Evolutionary conservation across 1,140 invertebrate genomes (phyloP).

Genomic region (Liolophura sinensis): DNA sequence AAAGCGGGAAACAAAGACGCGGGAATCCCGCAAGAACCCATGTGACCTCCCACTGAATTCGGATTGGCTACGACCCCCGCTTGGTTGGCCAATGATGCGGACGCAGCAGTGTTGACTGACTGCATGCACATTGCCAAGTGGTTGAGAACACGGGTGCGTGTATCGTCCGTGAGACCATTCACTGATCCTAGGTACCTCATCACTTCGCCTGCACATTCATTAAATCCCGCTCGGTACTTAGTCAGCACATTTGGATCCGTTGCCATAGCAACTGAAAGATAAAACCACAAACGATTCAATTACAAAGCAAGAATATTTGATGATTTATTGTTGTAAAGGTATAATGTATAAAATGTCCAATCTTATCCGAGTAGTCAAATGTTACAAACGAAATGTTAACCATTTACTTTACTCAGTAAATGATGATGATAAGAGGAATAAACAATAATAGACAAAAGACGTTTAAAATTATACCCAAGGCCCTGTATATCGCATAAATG

Average conservation of each 20-base stretch:
- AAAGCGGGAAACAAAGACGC: not conserved
- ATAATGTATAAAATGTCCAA: too few species aligned
- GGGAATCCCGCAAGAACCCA: not conserved
- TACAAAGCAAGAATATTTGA: too few species aligned
- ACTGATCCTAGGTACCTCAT: conserved; percentile 79
- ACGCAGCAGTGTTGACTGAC: not conserved
- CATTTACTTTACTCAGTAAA: too few species aligned
- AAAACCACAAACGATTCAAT: conserved; percentile 11
- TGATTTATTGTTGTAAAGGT: too few species aligned
- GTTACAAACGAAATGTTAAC: too few species aligned
- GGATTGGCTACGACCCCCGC: not conserved
- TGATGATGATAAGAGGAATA: too few species aligned
- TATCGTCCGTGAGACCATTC: conserved; percentile 73
- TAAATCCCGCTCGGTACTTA: conserved; percentile 86
- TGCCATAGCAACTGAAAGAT: conserved; percentile 70
- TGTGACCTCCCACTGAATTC: not conserved
- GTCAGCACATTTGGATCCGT: conserved; percentile 77
- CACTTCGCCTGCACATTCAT: conserved; percentile 84
- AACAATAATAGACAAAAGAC: too few species aligned
- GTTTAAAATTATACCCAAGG: too few species aligned
- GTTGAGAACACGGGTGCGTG: conserved; percentile 25
- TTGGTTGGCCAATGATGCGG: not conserved
- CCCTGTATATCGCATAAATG: too few species aligned
- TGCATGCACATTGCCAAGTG: conserved; percentile 21
- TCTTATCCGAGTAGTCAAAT: too few species aligned